phyloP scores from a whole-genome alignment of 2,888 invertebrate genomes.

The Leptinotarsa juncta region DNA sequence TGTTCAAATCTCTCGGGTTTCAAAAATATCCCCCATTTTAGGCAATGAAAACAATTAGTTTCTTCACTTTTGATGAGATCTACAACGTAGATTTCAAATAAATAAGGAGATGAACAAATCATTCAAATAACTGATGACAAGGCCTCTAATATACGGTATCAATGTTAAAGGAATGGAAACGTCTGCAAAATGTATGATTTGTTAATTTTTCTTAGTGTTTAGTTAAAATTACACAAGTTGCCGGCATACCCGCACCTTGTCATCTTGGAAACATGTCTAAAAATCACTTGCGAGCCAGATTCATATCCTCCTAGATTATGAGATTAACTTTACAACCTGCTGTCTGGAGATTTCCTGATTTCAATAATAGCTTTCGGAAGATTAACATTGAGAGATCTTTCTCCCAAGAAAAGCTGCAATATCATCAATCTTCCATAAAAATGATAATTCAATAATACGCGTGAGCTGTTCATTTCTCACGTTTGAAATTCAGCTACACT shows the following conservation, averaged over 20 bases:
- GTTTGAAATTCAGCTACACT: too few relatives aligned
- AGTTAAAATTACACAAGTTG: background rate
- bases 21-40: too few relatives aligned
- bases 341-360: background rate
- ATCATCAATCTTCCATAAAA: conserved; percentile 4
- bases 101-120: too few relatives aligned
- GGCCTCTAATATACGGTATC: too few relatives aligned
- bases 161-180: too few relatives aligned
- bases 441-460: conserved; percentile 5
- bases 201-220: background rate
- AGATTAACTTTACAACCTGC: conserved; percentile 5
- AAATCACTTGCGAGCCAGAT: background rate
- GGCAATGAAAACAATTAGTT: too few relatives aligned
- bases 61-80: too few relatives aligned
- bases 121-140: too few relatives aligned
- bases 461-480: too few relatives aligned
- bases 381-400: conserved; percentile 1
- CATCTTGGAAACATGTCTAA: conserved; percentile 2
- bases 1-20: too few relatives aligned
- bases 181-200: too few relatives aligned
- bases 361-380: background rate
- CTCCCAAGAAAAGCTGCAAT: conserved; percentile 4
- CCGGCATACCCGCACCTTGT: background rate
- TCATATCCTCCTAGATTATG: conserved; percentile 9
- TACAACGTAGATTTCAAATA: too few relatives aligned